Evolutionary conservation across 2,888 invertebrate species (phyloP), one percentile per base, ranked within the genome.

Genomic region (Coenonympha arcania): DNA sequence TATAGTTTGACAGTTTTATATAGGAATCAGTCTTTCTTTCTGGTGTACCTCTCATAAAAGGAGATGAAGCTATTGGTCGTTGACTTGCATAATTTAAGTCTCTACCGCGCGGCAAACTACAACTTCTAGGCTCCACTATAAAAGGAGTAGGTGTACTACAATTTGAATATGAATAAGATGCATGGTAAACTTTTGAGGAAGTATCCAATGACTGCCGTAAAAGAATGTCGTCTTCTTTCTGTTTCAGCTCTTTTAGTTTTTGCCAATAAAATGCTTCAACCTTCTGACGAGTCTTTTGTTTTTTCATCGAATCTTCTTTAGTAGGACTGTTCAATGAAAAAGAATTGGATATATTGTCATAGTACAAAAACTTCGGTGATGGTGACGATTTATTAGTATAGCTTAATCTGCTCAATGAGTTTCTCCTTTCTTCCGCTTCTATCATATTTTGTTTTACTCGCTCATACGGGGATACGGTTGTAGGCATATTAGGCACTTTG

Each of bases 211-310:
- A 78, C 31, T 86, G 82, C 28, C 69, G 65, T 15, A 79, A 61
- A 30, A 80, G 70, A 59, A 86, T 87, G 52, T 87, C 80, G 61
- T 91, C 91, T 72, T 91, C 90, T 66, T 88, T 88, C 39, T 89
- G 81, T 63, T 90, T 91, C 51, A 89, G 68, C 68, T 89, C 89
- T 65, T 89, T 90, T 47, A 91, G 71, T 65, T 90, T 90, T 59
- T 90, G 89, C 91, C 91, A 91, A 57, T 90, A 91, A 61, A 89
- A 90, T 0, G 89, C 90, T 67, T 91, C 91, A 0, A 90, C 88
- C 65, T 85, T 88, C 63, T 87, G 87, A 8, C 89, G 72, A 30
- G 89, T 88, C 61, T 87, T 88, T 57, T 88, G 85, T 69, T 88
- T 89, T 52, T 87, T 84, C 6, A 56, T 56, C 9, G 64, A 62